A percentile compares a stretch with the other conserved stretches of the same genome.
These are phyloP conservation scores for Erebia epiphron DNA, from an alignment of 2,888 invertebrate genomes.

Conservation along the genomic window DNA sequence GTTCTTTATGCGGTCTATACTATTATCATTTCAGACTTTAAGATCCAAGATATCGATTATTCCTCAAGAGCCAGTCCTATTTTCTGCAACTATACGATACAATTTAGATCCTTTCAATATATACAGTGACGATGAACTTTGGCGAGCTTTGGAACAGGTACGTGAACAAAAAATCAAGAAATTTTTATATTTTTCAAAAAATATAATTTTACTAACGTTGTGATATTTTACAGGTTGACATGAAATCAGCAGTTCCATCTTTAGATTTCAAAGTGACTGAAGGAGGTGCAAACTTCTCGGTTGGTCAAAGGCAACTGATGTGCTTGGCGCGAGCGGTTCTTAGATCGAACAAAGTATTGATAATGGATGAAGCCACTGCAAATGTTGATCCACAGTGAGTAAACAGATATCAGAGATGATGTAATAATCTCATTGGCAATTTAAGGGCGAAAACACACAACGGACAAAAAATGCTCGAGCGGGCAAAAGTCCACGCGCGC, in stretches of 20 bases:
- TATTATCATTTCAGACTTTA: slow-evolving; percentile 75
- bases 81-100: slow-evolving; percentile 87
- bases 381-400: slow-evolving; percentile 93
- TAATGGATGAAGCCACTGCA: slow-evolving; percentile 96
- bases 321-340: slow-evolving; percentile 95
- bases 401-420: background rate
- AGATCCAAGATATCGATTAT: slow-evolving; percentile 86
- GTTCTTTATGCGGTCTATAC: background rate
- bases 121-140: slow-evolving; percentile 86
- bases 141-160: slow-evolving; percentile 88
- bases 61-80: slow-evolving; percentile 92
- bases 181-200: background rate
- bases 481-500: too few relatives aligned
- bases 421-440: background rate
- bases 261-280: slow-evolving; percentile 88
- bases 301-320: slow-evolving; percentile 94
- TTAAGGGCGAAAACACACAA: background rate
- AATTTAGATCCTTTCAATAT: slow-evolving; percentile 90
- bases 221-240: slow-evolving; percentile 83
- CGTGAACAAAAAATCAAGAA: background rate
- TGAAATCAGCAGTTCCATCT: slow-evolving; percentile 86
- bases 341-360: slow-evolving; percentile 91
- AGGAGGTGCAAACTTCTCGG: slow-evolving; percentile 92
- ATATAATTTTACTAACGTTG: background rate
- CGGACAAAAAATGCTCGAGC: too few relatives aligned